Evolutionary conservation across 2,888 invertebrate species (phyloP).

Genomic region (Ichneumon xanthorius): DNA sequence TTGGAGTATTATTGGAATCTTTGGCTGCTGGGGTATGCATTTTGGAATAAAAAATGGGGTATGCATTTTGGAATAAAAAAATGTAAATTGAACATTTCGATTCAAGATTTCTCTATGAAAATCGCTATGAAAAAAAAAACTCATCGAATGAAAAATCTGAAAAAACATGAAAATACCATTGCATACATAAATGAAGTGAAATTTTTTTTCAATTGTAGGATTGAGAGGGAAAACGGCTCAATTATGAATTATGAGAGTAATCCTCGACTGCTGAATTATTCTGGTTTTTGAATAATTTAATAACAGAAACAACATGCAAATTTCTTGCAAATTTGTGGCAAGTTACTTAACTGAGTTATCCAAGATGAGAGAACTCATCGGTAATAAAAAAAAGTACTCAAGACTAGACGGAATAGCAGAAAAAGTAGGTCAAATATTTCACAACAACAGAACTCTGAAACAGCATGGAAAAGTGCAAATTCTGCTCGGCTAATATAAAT

Average conservation of each 20-base stretch:
- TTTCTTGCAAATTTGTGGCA: too few relatives aligned
- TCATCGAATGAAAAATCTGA: not conserved
- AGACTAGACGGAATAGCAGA: slow-evolving; percentile 40
- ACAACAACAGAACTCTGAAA: slow-evolving; percentile 27
- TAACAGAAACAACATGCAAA: not conserved
- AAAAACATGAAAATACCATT: not conserved
- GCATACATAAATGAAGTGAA: not conserved
- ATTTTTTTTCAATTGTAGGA: not conserved
- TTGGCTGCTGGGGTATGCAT: not conserved
- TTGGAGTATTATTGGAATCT: too few relatives aligned
- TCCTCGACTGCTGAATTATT: too few relatives aligned
- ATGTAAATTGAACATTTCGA: not conserved
- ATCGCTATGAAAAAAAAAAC: too few relatives aligned
- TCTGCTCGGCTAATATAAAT: not conserved
- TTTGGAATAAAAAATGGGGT: not conserved
- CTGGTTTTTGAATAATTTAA: not conserved
- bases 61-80: not conserved
- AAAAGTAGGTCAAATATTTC: slow-evolving; percentile 6
- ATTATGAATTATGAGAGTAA: too few relatives aligned
- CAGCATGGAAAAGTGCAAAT: not conserved
- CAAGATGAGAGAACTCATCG: not conserved
- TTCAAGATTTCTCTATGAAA: not conserved
- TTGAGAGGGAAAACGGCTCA: not conserved
- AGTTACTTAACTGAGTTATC: not conserved
- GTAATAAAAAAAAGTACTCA: slow-evolving; percentile 10